Evolutionary conservation across 2,888 invertebrate species (phyloP), one percentile per base, ranked within the genome.

Genomic region (Phengaris arion): DNA sequence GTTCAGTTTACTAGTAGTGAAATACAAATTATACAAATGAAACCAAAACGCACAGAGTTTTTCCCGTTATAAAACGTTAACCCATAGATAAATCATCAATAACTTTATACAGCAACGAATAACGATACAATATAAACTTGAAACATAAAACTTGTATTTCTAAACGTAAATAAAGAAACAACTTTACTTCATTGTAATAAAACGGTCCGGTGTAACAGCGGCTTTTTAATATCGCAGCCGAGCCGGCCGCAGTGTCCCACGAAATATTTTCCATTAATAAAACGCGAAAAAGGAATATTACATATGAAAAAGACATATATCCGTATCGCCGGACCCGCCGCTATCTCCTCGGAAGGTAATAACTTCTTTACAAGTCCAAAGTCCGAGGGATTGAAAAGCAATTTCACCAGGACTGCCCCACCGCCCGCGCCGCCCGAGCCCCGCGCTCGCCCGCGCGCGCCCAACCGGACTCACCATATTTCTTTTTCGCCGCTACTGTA

Each of bases 351-450:
- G 89, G 92, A 93, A 94, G 94, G 94, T 94, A 94, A 94, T 94
- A 94, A 94, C 94, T 94, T 94, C 94, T 94, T 94, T 94, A 94
- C 94, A 94, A 94, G 94, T 94, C 94, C 93, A 94, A 94, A 94
- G 94, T 94, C 94, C 94, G 94, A 93, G 94, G 94, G 94, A 94
- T 94, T 94, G 94, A 93, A 94, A 94, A 94, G 94, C 94, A 94
- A 94, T 94, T 94, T 94, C 94, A 93, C 91, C 89, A 90, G 90
- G 92, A 92, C 94, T 92, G 93, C 93, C 90, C 92, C 91, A 88
- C 89, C 90, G 64, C 64, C 64, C 64, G 64, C 12, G 22, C 10
- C 59, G 10, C 59, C 5, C 59, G 15, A 2, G 35, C 35, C 35
- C 64, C 55, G 1, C 55, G 35, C 45, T 35, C 64, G 35, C 35